These are phyloP conservation scores for Fistularia commersonii DNA, from an alignment of 2,797 vertebrate genomes.

Conservation along the genomic window DNA sequence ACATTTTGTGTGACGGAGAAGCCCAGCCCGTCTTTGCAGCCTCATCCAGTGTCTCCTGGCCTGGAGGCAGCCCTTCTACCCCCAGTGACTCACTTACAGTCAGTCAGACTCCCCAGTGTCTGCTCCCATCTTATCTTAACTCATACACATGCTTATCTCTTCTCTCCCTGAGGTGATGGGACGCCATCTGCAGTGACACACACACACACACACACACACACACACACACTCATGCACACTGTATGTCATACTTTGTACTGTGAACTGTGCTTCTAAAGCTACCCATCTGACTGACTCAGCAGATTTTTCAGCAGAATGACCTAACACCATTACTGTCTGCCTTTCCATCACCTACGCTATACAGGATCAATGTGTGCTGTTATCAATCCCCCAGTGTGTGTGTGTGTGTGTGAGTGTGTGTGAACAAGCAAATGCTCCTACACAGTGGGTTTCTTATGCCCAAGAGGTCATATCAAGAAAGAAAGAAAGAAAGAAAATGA, in stretches of 20 bases:
- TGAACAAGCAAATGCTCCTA: constrained; percentile 46
- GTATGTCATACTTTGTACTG: too few species aligned
- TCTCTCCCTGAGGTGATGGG: constrained; percentile 65
- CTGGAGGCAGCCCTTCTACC: constrained; percentile 41
- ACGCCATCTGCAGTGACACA: constrained; percentile 55
- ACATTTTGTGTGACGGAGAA: too few species aligned
- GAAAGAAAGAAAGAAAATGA: constrained; percentile 59
- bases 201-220: constrained; percentile 24
- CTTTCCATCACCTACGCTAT: constrained; percentile 35
- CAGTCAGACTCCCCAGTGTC: constrained; percentile 68
- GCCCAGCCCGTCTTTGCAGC: too few species aligned
- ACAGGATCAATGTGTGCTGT: constrained; percentile 61
- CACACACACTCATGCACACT: constrained; percentile 19
- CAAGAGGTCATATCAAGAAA: constrained; percentile 43
- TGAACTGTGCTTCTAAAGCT: constrained; percentile 35
- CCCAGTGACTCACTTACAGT: constrained; percentile 65
- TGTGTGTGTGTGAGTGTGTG: constrained; percentile 14
- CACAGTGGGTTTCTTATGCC: constrained; percentile 60
- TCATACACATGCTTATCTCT: constrained; percentile 67
- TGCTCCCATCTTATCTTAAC: constrained; percentile 66
- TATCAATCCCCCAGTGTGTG: constrained; percentile 62
- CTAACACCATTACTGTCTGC: constrained; percentile 38
- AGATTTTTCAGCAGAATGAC: constrained; percentile 40
- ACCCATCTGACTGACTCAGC: constrained; percentile 64
- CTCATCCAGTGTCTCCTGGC: constrained; percentile 9